phyloP scores from a whole-genome alignment of 2,113 vertebrate genomes.

The Petrocephalus microphthalmus region DNA sequence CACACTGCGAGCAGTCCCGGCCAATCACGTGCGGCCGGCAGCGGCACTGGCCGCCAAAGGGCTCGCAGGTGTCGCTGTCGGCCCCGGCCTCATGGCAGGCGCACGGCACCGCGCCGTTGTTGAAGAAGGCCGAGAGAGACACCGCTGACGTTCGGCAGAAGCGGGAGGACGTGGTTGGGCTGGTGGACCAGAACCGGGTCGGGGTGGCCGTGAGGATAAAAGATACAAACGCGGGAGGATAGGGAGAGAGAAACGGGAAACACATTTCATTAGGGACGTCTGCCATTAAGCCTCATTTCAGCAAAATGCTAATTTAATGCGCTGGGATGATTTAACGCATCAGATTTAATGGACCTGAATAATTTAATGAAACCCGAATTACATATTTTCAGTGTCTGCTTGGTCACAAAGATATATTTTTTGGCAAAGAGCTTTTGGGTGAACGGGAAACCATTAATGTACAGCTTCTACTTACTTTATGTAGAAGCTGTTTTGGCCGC shows the following conservation, averaged over 20 bases:
- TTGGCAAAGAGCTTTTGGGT: accelerated
- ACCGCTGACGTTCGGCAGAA: conserved; percentile 76
- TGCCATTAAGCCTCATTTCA: background rate
- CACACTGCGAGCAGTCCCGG: conserved; percentile 84
- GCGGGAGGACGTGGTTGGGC: conserved; percentile 59
- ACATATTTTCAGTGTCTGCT: background rate
- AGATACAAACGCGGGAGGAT: background rate
- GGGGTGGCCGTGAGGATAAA: background rate
- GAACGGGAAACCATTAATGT: background rate
- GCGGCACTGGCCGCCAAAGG: conserved; percentile 80
- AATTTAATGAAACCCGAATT: background rate
- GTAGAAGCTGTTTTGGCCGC: conserved; percentile 81
- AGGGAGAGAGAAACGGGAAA: background rate
- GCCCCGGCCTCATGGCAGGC: conserved; percentile 82
- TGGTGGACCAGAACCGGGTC: conserved; percentile 27
- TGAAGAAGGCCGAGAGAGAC: conserved; percentile 88
- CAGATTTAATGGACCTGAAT: background rate
- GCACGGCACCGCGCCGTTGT: conserved; percentile 81
- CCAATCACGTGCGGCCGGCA: conserved; percentile 84
- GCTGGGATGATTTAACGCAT: background rate
- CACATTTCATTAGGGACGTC: background rate
- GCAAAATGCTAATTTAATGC: background rate
- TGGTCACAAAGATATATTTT: background rate
- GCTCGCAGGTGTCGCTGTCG: conserved; percentile 66
- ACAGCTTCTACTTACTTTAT: conserved; percentile 66